Conservation (phyloP, 2,113 vertebrate species). For the Myrmecophaga tridactyla region DNA sequence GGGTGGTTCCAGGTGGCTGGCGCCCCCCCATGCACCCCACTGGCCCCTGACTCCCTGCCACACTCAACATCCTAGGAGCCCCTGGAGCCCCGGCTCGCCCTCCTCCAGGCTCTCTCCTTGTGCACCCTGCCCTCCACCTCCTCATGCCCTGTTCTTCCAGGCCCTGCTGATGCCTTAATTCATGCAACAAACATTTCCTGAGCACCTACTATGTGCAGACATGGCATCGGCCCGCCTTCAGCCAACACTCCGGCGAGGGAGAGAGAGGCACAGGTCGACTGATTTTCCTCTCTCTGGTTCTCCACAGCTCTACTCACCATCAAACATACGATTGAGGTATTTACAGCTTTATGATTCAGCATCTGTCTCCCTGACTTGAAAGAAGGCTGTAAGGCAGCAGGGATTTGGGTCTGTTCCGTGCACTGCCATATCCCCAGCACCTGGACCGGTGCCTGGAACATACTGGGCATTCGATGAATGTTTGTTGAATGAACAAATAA, state of each 20-base stretch:
- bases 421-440: neutral
- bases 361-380: neutral
- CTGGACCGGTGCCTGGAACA: neutral
- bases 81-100: fast-evolving
- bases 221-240: neutral
- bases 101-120: neutral
- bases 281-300: neutral
- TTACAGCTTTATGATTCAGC: neutral
- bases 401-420: fast-evolving
- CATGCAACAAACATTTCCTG: neutral
- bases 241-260: neutral
- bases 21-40: neutral
- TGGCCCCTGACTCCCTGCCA: neutral
- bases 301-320: neutral
- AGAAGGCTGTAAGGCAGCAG: neutral
- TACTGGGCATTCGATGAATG: neutral
- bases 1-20: neutral
- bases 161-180: neutral
- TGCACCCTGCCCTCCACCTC: too few relatives aligned
- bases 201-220: slow-evolving; percentile 20
- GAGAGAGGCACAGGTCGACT: neutral
- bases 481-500: neutral
- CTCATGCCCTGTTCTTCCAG: neutral
- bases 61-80: neutral
- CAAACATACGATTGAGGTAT: neutral